phyloP scores from a whole-genome alignment of 1,140 invertebrate species.

The Chrysomallon squamiferum region DNA sequence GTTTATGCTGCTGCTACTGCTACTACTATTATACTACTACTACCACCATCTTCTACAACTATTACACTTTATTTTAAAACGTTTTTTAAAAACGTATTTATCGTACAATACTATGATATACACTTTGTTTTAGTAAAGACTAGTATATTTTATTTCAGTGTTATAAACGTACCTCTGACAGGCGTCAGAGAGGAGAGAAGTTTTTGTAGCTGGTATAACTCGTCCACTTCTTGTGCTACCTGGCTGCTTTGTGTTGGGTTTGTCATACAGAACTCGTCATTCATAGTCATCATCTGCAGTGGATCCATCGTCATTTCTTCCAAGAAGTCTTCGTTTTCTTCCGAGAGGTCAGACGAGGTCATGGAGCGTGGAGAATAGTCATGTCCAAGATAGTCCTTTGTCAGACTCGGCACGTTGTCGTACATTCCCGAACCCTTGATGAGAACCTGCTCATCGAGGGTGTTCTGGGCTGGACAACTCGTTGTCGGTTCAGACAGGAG shows the following conservation, averaged over 20 bases:
- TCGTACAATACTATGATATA: too few species aligned
- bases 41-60: too few species aligned
- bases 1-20: too few species aligned
- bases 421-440: conserved; percentile 13
- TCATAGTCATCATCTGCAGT: conserved; percentile 5
- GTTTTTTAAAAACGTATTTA: too few species aligned
- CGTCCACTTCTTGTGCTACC: conserved; percentile 23
- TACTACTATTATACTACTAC: too few species aligned
- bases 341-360: conserved; percentile 20
- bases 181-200: conserved; percentile 38
- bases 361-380: conserved; percentile 27
- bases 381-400: conserved; percentile 16
- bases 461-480: background rate
- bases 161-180: conserved; percentile 36
- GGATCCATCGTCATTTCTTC: conserved; percentile 7
- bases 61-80: too few species aligned
- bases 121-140: too few species aligned
- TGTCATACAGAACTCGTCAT: conserved; percentile 24
- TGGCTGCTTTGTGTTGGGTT: conserved; percentile 12
- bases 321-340: conserved; percentile 19
- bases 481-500: conserved; percentile 4
- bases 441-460: background rate
- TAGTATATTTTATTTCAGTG: too few species aligned
- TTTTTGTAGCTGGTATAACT: conserved; percentile 47
- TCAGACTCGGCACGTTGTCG: conserved; percentile 14